phyloP scores from a whole-genome alignment of 2,797 vertebrate genomes.

The Tauraco hartlaubi region DNA sequence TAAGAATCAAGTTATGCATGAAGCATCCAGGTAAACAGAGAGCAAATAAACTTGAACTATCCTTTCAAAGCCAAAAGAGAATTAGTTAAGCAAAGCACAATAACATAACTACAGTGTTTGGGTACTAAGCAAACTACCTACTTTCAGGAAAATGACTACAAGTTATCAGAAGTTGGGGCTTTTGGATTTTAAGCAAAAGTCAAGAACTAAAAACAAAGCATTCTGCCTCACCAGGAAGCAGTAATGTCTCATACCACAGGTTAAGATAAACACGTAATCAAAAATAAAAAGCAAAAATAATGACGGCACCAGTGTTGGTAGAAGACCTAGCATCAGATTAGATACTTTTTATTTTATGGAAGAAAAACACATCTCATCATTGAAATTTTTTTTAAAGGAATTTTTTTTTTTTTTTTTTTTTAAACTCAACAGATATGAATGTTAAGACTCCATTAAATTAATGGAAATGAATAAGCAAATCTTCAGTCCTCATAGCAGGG shows the following conservation, averaged over 20 bases:
- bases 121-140: not conserved
- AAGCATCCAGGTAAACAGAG: slow-evolving; percentile 5
- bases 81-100: not conserved
- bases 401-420: not conserved
- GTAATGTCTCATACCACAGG: not conserved
- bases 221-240: not conserved
- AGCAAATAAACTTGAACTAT: slow-evolving; percentile 38
- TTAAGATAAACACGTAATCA: not conserved
- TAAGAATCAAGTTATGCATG: slow-evolving; percentile 11
- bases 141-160: not conserved
- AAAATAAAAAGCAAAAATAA: not conserved
- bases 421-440: not conserved
- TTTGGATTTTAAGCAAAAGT: not conserved
- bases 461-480: not conserved
- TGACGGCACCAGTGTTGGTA: not conserved
- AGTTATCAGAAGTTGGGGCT: not conserved
- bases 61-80: slow-evolving; percentile 13
- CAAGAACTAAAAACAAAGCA: not conserved
- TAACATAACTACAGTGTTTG: not conserved
- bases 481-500: not conserved
- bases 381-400: not conserved
- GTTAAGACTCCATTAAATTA: not conserved
- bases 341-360: not conserved
- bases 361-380: not conserved
- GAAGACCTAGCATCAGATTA: not conserved